A percentile compares a stretch with the other conserved stretches of the same genome.
Conservation (phyloP, 1,140 invertebrate genomes). For the Conus betulinus region DNA sequence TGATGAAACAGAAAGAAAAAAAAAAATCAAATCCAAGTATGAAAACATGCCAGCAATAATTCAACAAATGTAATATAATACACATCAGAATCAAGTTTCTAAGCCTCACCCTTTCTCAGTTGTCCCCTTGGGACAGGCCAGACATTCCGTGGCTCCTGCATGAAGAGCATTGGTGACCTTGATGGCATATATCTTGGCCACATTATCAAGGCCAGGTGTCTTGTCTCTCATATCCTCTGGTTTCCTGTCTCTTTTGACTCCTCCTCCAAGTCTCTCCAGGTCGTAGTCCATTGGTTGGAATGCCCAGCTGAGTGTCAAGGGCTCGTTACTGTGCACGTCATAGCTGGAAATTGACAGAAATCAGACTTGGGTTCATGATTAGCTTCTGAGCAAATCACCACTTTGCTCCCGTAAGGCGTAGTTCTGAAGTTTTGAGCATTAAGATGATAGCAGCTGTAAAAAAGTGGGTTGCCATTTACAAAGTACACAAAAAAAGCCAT, state of each 20-base stretch:
- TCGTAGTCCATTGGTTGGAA: conserved; percentile 78
- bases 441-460: no score
- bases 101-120: conserved; percentile 60
- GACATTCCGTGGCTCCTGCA: conserved; percentile 79
- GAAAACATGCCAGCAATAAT: no score
- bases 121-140: conserved; percentile 77
- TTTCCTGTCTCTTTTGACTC: not conserved
- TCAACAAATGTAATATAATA: no score
- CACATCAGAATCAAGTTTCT: no score
- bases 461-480: no score
- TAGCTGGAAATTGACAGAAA: conserved; percentile 24
- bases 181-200: conserved; percentile 79
- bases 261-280: conserved; percentile 37
- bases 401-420: no score
- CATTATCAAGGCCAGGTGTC: conserved; percentile 50
- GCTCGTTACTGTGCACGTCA: conserved; percentile 75
- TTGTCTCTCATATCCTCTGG: not conserved
- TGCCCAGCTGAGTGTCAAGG: conserved; percentile 79
- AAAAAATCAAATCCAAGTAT: no score
- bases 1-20: no score
- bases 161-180: conserved; percentile 80
- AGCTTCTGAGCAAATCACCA: no score
- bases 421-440: no score
- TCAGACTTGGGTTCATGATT: no score
- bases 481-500: no score